These are phyloP conservation scores for Mythimna ferrago DNA, from an alignment of 2,888 invertebrate species.

Conservation along the genomic window DNA sequence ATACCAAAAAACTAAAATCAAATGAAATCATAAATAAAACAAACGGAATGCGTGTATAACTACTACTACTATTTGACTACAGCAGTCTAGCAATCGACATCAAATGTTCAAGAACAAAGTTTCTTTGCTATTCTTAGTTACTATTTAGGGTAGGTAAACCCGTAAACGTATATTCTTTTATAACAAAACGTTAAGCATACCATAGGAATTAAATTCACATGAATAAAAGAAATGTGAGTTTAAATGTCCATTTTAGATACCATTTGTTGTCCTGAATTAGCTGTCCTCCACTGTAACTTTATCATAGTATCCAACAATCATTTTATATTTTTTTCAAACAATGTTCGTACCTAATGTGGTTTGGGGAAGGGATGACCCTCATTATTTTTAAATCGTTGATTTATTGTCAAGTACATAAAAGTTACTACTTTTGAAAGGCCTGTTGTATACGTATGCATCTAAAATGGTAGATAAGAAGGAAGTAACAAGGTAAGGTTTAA, in stretches of 20 bases:
- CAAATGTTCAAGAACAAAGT: not conserved
- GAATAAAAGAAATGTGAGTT: not conserved
- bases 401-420: constrained; percentile 58
- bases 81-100: not conserved
- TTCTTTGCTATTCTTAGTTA: not conserved
- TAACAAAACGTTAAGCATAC: not conserved
- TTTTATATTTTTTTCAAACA: constrained; percentile 28
- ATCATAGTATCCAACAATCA: constrained; percentile 27
- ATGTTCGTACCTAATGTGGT: constrained; percentile 24
- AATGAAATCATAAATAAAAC: not conserved
- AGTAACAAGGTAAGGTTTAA: constrained; percentile 18
- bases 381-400: constrained; percentile 32
- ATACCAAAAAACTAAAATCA: not conserved
- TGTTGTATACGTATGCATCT: constrained; percentile 57
- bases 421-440: constrained; percentile 48
- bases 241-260: not conserved
- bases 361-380: not conserved
- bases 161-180: too few relatives aligned
- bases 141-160: too few relatives aligned
- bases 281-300: constrained; percentile 2
- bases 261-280: not conserved
- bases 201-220: not conserved
- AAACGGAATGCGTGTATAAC: not conserved
- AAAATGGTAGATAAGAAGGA: constrained; percentile 34
- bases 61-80: not conserved